Evolutionary conservation across 2,797 vertebrate species (phyloP).

Genomic region (Pelochelys cantorii): DNA sequence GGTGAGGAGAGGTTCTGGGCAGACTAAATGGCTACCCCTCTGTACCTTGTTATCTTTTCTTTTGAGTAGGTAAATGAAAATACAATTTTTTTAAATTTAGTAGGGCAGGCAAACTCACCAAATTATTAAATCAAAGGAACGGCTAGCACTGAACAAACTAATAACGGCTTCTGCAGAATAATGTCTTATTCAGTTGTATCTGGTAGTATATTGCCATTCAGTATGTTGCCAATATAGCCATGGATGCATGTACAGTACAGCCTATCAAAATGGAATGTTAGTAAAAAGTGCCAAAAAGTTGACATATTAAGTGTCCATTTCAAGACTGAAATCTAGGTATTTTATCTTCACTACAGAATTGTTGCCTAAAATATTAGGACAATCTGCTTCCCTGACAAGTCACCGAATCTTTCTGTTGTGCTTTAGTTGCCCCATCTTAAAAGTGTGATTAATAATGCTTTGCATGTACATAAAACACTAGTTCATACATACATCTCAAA

Average conservation of each 20-base stretch:
- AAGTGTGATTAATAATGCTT: background rate
- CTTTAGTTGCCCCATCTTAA: background rate
- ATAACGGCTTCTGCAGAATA: background rate
- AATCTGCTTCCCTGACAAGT: background rate
- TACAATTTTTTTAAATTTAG: background rate
- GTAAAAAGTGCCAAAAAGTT: background rate
- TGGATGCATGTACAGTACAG: background rate
- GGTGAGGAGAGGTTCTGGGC: too few species aligned
- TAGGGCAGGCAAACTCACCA: background rate
- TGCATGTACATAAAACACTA: background rate
- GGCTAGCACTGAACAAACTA: background rate
- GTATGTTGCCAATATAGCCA: background rate
- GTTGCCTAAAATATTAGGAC: background rate
- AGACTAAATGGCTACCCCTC: too few species aligned
- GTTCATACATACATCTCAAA: background rate
- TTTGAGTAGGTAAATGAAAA: background rate
- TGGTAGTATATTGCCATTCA: background rate
- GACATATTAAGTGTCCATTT: background rate
- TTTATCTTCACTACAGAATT: background rate
- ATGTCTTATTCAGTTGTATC: background rate
- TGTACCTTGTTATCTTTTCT: background rate
- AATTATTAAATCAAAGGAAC: background rate
- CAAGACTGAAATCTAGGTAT: background rate
- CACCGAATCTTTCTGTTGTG: background rate
- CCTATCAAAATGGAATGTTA: background rate